phyloP scores from a whole-genome alignment of 1,140 invertebrate genomes.

The Orussus abietinus region DNA sequence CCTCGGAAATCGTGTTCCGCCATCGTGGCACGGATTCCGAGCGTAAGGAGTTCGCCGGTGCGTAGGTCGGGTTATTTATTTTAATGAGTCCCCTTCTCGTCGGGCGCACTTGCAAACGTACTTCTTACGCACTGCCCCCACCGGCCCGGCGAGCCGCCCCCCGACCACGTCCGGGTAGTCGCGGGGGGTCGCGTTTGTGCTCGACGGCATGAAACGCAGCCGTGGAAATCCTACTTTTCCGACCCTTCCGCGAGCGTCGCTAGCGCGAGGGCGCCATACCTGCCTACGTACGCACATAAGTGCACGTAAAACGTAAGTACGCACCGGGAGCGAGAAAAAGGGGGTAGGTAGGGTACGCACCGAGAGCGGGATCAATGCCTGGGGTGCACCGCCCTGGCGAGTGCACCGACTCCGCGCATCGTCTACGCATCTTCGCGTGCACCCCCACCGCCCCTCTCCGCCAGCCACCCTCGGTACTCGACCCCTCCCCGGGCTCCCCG shows the following conservation, averaged over 20 bases:
- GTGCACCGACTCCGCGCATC: constrained; percentile 33
- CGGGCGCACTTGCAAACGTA: constrained; percentile 26
- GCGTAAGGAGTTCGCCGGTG: constrained; percentile 14
- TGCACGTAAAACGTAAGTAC: constrained; percentile 34
- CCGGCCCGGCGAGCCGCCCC: constrained; percentile 18
- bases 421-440: constrained; percentile 47
- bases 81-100: constrained; percentile 38
- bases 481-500: not conserved
- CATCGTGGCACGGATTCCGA: constrained; percentile 13
- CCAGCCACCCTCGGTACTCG: not conserved
- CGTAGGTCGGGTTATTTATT: constrained; percentile 40
- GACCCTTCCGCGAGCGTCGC: constrained; percentile 27
- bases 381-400: constrained; percentile 48
- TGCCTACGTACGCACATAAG: constrained; percentile 35
- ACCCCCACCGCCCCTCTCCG: constrained; percentile 14
- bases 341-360: constrained; percentile 41
- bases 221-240: constrained; percentile 43
- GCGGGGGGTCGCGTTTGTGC: constrained; percentile 10
- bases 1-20: too few relatives aligned
- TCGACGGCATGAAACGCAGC: constrained; percentile 12
- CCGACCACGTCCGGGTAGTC: constrained; percentile 5
- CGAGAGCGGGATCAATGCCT: constrained; percentile 46
- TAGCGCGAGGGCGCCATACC: constrained; percentile 30
- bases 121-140: constrained; percentile 33
- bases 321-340: constrained; percentile 29